These are phyloP conservation scores for Microtus montanus DNA, from an alignment of 2,113 vertebrate species.

Conservation along the genomic window DNA sequence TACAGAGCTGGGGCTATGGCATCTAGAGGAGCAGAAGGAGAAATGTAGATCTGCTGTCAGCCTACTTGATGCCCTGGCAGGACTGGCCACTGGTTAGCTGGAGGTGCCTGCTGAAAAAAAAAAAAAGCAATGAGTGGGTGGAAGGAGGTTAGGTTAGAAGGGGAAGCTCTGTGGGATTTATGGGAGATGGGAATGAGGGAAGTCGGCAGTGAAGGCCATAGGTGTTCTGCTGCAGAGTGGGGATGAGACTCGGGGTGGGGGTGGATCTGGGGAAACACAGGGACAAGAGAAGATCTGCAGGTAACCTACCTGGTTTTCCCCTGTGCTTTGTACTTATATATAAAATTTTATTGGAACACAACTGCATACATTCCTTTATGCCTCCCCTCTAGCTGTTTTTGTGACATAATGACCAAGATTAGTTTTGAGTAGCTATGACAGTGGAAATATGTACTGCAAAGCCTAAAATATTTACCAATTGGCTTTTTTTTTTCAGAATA, in stretches of 20 bases:
- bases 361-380: not conserved
- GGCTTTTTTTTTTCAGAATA: not conserved
- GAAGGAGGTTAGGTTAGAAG: not conserved
- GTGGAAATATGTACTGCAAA: not conserved
- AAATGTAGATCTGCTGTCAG: not conserved
- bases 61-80: not conserved
- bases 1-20: not conserved
- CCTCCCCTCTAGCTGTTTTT: not conserved
- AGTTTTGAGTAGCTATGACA: conserved; percentile 2
- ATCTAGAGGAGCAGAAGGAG: not conserved
- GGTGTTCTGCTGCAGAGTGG: not conserved
- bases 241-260: not conserved
- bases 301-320: not conserved
- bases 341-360: not conserved
- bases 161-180: not conserved
- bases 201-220: not conserved
- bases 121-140: not conserved
- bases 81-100: not conserved
- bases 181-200: not conserved
- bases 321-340: not conserved
- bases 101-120: not conserved
- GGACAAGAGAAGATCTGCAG: not conserved
- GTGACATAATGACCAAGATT: not conserved
- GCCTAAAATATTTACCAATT: not conserved
- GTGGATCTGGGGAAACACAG: not conserved